A percentile compares a stretch with the other conserved stretches of the same genome.
Evolutionary conservation across 2,797 vertebrate species (phyloP).

Genomic region (Phalanger gymnotis): DNA sequence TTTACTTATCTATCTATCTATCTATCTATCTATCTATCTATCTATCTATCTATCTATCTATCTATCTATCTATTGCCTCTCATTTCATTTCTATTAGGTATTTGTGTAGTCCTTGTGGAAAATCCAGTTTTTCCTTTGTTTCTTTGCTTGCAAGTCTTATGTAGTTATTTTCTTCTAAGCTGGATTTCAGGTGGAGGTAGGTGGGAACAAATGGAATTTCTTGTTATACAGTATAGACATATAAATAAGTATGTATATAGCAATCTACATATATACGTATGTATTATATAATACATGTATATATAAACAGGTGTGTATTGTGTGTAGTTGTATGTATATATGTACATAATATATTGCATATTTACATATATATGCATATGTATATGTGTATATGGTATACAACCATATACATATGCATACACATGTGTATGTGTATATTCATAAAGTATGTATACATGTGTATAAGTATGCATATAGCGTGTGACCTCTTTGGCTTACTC

Average conservation of each 20-base stretch:
- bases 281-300: not conserved
- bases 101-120: not conserved
- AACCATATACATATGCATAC: not conserved
- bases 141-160: not conserved
- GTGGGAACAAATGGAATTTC: not conserved
- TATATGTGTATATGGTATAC: not conserved
- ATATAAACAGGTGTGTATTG: not conserved
- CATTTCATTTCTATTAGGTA: not conserved
- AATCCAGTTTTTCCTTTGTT: not conserved
- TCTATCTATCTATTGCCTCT: not conserved
- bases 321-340: not conserved
- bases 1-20: no score
- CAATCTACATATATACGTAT: no score
- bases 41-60: no score
- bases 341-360: not conserved
- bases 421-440: not conserved
- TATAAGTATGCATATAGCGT: not conserved
- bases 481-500: not conserved
- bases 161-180: not conserved
- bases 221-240: not conserved
- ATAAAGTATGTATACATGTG: not conserved
- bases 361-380: not conserved
- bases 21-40: no score
- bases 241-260: not conserved
- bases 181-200: not conserved